Conservation (phyloP, 2,888 invertebrate genomes). For the Melolontha melolontha region DNA sequence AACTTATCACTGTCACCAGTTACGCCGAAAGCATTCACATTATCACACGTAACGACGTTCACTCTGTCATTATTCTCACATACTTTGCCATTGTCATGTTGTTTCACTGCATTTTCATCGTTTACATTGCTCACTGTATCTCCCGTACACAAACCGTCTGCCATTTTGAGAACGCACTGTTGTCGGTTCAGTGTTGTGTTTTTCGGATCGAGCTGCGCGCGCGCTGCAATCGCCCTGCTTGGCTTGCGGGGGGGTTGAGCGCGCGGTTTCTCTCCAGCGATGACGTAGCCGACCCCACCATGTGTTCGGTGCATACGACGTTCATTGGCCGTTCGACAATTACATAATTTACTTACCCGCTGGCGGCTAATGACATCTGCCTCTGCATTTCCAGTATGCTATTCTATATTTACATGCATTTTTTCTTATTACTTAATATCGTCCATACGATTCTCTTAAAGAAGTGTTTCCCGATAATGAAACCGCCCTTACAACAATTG, state of each 20-base stretch:
- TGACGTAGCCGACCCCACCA: constrained; percentile 56
- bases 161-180: constrained; percentile 83
- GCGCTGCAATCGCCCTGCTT: constrained; percentile 34
- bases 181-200: constrained; percentile 41
- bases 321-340: constrained; percentile 66
- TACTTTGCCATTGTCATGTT: constrained; percentile 65
- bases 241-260: constrained; percentile 42
- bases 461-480: no score
- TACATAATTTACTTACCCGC: constrained; percentile 64
- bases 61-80: constrained; percentile 65
- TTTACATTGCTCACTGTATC: constrained; percentile 72
- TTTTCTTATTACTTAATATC: neutral
- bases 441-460: neutral
- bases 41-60: constrained; percentile 69
- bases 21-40: constrained; percentile 66
- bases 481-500: no score
- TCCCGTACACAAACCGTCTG: constrained; percentile 80
- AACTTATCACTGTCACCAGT: constrained; percentile 63
- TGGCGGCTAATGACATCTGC: constrained; percentile 65
- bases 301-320: constrained; percentile 59
- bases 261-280: constrained; percentile 39
- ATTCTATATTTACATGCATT: constrained; percentile 1
- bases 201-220: constrained; percentile 30
- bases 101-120: constrained; percentile 71
- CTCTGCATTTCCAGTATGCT: constrained; percentile 48